Conservation (phyloP, 2,113 vertebrate species). For the Rhinoderma darwinii region DNA sequence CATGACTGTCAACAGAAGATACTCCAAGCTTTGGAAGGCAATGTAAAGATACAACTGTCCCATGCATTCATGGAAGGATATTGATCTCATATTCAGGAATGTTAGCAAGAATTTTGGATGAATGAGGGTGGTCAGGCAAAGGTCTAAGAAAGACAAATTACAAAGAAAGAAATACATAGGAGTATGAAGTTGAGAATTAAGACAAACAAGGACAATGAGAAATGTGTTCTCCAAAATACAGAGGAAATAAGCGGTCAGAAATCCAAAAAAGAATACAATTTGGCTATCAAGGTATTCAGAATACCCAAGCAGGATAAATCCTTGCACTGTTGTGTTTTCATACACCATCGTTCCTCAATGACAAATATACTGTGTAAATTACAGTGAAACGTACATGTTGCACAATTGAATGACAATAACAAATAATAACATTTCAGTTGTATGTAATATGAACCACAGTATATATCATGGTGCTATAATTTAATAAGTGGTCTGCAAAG, state of each 20-base stretch:
- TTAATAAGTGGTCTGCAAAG: no score
- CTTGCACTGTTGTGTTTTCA: neutral
- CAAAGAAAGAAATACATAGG: slow-evolving; percentile 45
- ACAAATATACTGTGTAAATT: neutral
- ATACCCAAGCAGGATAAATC: slow-evolving; percentile 26
- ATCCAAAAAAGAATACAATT: neutral
- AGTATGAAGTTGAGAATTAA: slow-evolving; percentile 24
- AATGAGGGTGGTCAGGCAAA: slow-evolving; percentile 11
- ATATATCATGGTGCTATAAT: no score
- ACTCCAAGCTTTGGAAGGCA: slow-evolving; percentile 8
- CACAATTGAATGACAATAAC: no score
- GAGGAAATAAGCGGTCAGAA: neutral
- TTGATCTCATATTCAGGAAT: neutral
- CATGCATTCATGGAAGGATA: slow-evolving; percentile 36
- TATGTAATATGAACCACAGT: no score
- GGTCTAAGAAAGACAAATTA: slow-evolving; percentile 27
- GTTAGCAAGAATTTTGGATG: slow-evolving; percentile 16
- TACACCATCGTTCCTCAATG: neutral
- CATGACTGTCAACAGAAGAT: slow-evolving; percentile 26
- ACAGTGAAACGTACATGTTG: neutral
- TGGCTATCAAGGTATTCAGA: neutral
- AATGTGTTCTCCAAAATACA: slow-evolving; percentile 8
- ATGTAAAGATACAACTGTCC: neutral
- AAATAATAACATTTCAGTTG: no score
- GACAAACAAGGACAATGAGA: slow-evolving; percentile 1